Conservation (phyloP, 35 echinoderm and acorn worm genomes). For the Hemicentrotus pulcherrimus region DNA sequence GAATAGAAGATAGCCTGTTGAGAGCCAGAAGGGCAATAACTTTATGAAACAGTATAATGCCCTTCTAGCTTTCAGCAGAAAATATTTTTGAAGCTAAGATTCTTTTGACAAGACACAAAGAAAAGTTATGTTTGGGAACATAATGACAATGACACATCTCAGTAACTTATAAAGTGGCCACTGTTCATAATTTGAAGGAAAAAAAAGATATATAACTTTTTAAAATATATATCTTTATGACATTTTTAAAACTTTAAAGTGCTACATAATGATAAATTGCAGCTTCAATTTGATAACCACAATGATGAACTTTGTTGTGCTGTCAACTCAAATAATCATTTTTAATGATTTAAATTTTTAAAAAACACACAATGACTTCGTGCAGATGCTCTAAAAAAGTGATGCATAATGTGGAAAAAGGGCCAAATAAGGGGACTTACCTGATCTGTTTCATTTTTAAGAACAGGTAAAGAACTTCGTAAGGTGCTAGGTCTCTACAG, state of each 20-base stretch:
- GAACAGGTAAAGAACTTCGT: constrained; percentile 40
- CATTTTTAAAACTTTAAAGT: neutral
- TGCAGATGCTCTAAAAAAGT: neutral
- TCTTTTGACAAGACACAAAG: neutral
- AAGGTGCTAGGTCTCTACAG: constrained; percentile 35
- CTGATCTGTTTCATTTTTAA: constrained; percentile 27
- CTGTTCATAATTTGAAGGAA: neutral
- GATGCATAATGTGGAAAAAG: neutral
- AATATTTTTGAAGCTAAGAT: neutral
- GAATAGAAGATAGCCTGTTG: neutral
- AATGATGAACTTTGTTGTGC: neutral
- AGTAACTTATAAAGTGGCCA: neutral
- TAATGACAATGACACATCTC: too few species aligned
- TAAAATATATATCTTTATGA: neutral
- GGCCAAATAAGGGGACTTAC: constrained; percentile 32
- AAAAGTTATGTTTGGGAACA: neutral
- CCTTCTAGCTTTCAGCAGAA: too few species aligned
- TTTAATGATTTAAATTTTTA: neutral
- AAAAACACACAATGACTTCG: neutral
- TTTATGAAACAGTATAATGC: too few species aligned
- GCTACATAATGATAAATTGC: neutral
- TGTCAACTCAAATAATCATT: neutral
- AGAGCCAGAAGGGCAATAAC: too few species aligned
- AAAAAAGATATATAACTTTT: too few species aligned
- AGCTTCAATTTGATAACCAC: neutral